A percentile compares a stretch with the other conserved stretches of the same genome.
Conservation (phyloP, 2,113 vertebrate genomes). For the Cinclus mexicanus region DNA sequence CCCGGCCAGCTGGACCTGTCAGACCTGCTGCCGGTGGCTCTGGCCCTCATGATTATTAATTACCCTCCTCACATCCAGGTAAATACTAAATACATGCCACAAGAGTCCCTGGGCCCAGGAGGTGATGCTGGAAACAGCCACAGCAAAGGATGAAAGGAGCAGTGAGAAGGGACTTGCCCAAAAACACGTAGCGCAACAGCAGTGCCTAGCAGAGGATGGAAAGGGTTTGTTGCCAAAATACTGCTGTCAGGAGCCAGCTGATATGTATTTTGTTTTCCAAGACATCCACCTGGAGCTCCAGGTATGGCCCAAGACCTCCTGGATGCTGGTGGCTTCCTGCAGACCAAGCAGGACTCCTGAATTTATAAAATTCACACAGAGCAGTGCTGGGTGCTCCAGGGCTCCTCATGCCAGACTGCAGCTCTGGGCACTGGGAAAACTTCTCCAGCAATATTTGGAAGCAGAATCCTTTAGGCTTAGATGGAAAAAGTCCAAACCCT, state of each 20-base stretch:
- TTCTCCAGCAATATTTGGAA: neutral
- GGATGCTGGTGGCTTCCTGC: neutral
- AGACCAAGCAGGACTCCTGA: neutral
- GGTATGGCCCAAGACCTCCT: neutral
- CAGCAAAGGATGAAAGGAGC: slow-evolving; percentile 25
- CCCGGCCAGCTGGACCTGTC: neutral
- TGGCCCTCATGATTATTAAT: neutral
- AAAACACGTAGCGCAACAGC: neutral
- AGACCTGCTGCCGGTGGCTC: slow-evolving; percentile 30
- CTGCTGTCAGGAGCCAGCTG: neutral
- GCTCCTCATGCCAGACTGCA: neutral
- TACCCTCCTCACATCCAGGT: neutral
- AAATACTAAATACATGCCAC: slow-evolving; percentile 31
- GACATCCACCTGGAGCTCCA: neutral
- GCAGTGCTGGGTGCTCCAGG: neutral
- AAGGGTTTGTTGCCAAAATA: neutral
- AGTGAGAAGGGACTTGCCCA: neutral
- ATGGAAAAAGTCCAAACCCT: neutral
- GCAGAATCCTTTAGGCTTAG: neutral
- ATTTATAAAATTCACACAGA: neutral
- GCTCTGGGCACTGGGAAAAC: neutral
- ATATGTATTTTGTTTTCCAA: neutral
- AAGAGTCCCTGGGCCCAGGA: neutral
- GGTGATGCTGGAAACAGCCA: neutral
- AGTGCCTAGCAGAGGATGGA: accelerated